Percentiles rank a stretch among this genome's conserved stretches.
These are phyloP conservation scores for Nannobrachium achirus DNA, from an alignment of 2,113 vertebrate species.

Conservation along the genomic window DNA sequence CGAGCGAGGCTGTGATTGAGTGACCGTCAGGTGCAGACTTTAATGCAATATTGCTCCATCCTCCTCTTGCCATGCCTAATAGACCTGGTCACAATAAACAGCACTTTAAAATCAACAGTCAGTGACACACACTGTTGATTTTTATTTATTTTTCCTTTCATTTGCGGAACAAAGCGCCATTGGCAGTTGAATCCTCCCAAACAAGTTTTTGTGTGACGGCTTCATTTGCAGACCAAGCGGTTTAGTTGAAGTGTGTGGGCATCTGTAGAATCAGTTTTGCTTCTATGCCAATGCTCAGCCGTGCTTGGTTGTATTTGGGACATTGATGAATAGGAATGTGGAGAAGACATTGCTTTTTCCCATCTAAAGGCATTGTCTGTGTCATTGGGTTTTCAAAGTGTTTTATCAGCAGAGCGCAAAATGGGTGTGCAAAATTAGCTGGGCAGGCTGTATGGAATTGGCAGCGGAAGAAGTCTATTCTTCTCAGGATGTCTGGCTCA, in stretches of 20 bases:
- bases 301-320: conserved; percentile 60
- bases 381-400: conserved; percentile 67
- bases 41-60: conserved; percentile 40
- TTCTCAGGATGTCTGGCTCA: conserved; percentile 70
- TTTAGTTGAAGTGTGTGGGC: conserved; percentile 34
- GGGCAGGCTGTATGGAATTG: conserved; percentile 67
- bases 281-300: conserved; percentile 38
- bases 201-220: conserved; percentile 16
- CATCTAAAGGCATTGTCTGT: conserved; percentile 70
- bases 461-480: conserved; percentile 59
- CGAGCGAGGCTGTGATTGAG: conserved; percentile 43
- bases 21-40: conserved; percentile 57
- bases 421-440: conserved; percentile 71
- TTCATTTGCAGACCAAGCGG: conserved; percentile 16
- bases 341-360: conserved; percentile 55
- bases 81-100: conserved; percentile 40
- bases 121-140: neutral
- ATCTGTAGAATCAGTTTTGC: conserved; percentile 45
- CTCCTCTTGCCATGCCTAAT: conserved; percentile 43
- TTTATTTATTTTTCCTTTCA: neutral
- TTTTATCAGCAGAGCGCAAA: conserved; percentile 74
- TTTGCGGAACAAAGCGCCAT: conserved; percentile 16
- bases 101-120: conserved; percentile 7
- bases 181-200: conserved; percentile 9
- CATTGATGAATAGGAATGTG: conserved; percentile 61